Base-by-base conservation (phyloP, 2,113 vertebrate species). In the Epinephelus moara region DNA sequence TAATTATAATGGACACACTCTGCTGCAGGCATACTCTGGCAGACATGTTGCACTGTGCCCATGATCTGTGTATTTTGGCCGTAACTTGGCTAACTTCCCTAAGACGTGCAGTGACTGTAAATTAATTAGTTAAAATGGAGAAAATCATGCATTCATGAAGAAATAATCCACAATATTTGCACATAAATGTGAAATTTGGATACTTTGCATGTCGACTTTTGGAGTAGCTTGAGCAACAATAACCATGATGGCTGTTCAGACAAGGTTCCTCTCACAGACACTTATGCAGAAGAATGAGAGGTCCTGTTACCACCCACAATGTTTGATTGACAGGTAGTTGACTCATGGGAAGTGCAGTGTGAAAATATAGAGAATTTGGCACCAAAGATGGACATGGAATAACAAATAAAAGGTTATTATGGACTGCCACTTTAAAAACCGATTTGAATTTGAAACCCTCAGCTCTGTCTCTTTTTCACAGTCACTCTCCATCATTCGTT, bases 261-360 rank as follows among this genome's bases (percentile, higher is more conserved):
- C 8, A 45, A 45, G 9, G 42, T 45, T 9, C 42, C 2, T 9
- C 42, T 45, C 2, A 45, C 9, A 45, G 42, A 27, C 17, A 14
- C 50, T 37, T 17, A 30, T 4, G 55, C 50, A 37, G 40, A 37
- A 1, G 59, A 71, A 12, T 15, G 55, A 40, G 52, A 45, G 40
- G 17, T 75, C 27, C 2, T 59, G 21, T 47, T 84, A 49, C 78
- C 85, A 82, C 78, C 78, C 88, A 80, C 71, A 21, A 9, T 40
- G 81, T 68, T 53, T 84, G 75, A 86, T 53, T 82, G 75, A 73
- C 75, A 74, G 1, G 37, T 13, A 0, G 27, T 63, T 55, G 40
- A 69, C 67, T 66, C 59, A 56, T 52, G 15, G 19, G 30, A 72
- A 45, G 30, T 37, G n/a, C 14, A 33, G n/a, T 14, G 61, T 11